Conservation (phyloP, 1,140 invertebrate genomes). For the Trichonephila clavata region DNA sequence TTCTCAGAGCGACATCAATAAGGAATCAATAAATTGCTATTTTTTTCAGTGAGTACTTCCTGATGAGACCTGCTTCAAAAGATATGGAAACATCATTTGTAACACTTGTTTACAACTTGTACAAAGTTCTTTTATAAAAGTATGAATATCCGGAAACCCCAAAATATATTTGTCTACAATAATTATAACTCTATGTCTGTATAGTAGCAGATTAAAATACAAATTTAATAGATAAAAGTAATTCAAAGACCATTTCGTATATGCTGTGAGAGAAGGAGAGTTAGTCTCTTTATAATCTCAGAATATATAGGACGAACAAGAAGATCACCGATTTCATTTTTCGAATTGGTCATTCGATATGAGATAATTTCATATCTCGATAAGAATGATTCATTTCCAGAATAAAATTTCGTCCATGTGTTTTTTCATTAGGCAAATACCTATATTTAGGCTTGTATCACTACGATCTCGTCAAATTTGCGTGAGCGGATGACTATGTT, state of each 20-base stretch:
- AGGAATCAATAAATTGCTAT: too few relatives aligned
- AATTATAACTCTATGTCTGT: too few relatives aligned
- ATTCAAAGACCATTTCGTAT: not conserved
- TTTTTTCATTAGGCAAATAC: slow-evolving; percentile 37
- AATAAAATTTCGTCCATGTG: not conserved
- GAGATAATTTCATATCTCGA: slow-evolving; percentile 45
- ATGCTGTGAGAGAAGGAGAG: not conserved
- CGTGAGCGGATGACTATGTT: slow-evolving; percentile 16
- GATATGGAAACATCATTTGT: too few relatives aligned
- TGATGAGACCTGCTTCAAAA: too few relatives aligned
- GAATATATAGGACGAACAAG: not conserved
- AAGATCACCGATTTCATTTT: slow-evolving; percentile 40
- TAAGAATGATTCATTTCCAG: slow-evolving; percentile 36
- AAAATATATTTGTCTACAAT: too few relatives aligned
- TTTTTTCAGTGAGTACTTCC: too few relatives aligned
- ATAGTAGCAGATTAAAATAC: too few relatives aligned
- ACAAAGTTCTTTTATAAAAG: too few relatives aligned
- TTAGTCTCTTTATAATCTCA: not conserved
- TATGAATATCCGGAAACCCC: too few relatives aligned
- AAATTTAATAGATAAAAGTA: too few relatives aligned
- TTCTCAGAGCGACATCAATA: too few relatives aligned
- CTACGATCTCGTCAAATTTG: slow-evolving; percentile 27
- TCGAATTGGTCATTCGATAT: slow-evolving; percentile 14
- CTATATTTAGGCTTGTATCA: slow-evolving; percentile 28
- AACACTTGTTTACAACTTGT: too few relatives aligned